A percentile compares a stretch with the other conserved stretches of the same genome.
Evolutionary conservation across 2,888 invertebrate genomes (phyloP).

Genomic region (Unio delphinus): DNA sequence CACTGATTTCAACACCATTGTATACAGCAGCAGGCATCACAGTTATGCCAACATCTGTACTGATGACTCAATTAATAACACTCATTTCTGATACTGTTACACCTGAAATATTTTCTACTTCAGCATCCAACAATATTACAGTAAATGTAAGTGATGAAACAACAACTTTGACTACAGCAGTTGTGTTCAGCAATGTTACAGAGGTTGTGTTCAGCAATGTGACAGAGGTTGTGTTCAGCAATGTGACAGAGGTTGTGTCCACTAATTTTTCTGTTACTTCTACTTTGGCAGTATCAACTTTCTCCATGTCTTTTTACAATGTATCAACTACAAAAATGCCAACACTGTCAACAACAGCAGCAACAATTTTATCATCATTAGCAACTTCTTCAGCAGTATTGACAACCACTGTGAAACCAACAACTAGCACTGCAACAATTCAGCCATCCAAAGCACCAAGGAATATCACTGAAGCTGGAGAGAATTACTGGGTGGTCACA

Average conservation of each 20-base stretch:
- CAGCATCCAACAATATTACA: background rate
- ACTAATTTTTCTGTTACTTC: background rate
- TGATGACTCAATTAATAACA: too few species aligned
- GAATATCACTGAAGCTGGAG: conserved; percentile 25
- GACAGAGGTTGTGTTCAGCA: background rate
- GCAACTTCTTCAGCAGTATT: too few species aligned
- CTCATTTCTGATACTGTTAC: background rate
- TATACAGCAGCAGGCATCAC: too few species aligned
- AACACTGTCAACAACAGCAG: too few species aligned
- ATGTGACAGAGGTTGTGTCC: background rate
- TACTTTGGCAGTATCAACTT: too few species aligned
- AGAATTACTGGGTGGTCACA: conserved; percentile 38
- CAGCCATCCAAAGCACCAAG: conserved; percentile 13
- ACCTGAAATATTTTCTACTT: background rate
- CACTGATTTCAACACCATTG: too few species aligned
- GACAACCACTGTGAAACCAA: background rate
- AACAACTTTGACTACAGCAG: background rate
- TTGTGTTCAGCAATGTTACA: background rate
- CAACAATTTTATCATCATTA: too few species aligned
- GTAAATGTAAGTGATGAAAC: background rate
- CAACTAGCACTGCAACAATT: conserved; percentile 13
- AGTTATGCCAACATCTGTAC: too few species aligned
- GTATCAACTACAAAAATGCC: too few species aligned
- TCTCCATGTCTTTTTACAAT: too few species aligned
- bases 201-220: background rate